Conservation (phyloP, 2,113 vertebrate species). For the Anoplopoma fimbria region DNA sequence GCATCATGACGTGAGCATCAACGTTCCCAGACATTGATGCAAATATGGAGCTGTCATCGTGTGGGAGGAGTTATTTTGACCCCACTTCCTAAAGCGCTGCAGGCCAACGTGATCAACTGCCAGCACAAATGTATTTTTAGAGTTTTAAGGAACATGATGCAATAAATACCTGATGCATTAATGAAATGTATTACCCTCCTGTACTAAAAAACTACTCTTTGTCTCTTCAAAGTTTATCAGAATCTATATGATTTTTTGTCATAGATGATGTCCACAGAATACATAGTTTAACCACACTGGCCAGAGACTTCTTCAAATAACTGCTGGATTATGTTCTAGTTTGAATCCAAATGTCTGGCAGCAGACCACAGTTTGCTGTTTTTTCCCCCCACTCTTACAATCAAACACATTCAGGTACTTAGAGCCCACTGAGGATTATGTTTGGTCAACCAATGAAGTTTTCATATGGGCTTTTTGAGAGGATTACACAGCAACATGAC, state of each 20-base stretch:
- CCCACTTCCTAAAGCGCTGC: constrained; percentile 30
- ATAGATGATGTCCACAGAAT: constrained; percentile 49
- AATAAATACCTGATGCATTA: constrained; percentile 5
- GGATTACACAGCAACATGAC: constrained; percentile 72
- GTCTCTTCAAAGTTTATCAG: constrained; percentile 17
- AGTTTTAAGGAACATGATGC: constrained; percentile 36
- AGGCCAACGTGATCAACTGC: constrained; percentile 10
- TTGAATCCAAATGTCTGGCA: constrained; percentile 70
- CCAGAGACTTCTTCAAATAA: constrained; percentile 58
- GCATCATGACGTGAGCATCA: constrained; percentile 13
- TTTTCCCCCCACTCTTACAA: constrained; percentile 51
- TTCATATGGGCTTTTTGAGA: constrained; percentile 73
- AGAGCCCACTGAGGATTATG: constrained; percentile 74
- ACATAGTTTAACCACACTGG: constrained; percentile 63
- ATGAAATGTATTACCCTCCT: not conserved
- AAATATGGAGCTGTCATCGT: constrained; percentile 53
- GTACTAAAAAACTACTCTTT: constrained; percentile 1
- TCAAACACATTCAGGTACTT: constrained; percentile 79
- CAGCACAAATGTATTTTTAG: constrained; percentile 9
- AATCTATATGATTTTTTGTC: constrained; percentile 26
- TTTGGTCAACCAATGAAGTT: constrained; percentile 74
- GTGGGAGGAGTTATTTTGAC: constrained; percentile 28
- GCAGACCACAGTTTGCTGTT: constrained; percentile 43
- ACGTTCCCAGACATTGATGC: constrained; percentile 20
- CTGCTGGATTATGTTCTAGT: constrained; percentile 68